A percentile compares a stretch with the other conserved stretches of the same genome.
phyloP scores from a whole-genome alignment of 2,888 invertebrate genomes.

The Caenorhabditis parvicauda region DNA sequence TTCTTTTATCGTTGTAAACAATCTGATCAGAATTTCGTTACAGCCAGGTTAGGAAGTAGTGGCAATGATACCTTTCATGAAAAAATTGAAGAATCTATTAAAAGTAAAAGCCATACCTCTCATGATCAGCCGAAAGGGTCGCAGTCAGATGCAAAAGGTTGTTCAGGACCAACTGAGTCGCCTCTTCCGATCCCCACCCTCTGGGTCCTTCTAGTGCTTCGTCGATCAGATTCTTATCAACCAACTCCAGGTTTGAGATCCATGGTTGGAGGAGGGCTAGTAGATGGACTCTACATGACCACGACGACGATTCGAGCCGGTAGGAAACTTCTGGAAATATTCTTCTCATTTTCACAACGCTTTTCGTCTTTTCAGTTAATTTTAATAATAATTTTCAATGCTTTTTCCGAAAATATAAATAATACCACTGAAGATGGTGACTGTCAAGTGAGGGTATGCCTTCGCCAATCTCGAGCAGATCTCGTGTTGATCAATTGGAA shows the following conservation, averaged over 20 bases:
- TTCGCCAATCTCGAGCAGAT: conserved; percentile 88
- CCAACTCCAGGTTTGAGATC: conserved; percentile 96
- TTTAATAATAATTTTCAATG: too few species aligned
- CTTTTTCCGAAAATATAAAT: conserved; percentile 50
- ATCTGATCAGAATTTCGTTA: too few species aligned
- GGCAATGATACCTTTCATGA: too few species aligned
- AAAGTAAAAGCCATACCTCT: too few species aligned
- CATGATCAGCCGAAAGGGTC: conserved; percentile 90
- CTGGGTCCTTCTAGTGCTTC: conserved; percentile 57
- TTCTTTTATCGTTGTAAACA: too few species aligned
- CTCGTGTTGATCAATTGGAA: conserved; percentile 77
- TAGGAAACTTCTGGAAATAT: conserved; percentile 98
- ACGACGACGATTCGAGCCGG: conserved; percentile 89
- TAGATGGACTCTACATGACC: conserved; percentile 84
- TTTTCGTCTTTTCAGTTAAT: too few species aligned
- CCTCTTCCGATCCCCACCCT: conserved; percentile 95
- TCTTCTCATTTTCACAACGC: too few species aligned
- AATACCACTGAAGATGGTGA: conserved; percentile 99
- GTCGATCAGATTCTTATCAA: conserved; percentile 70
- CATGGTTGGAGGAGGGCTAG: conserved; percentile 91
- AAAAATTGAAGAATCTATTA: too few species aligned
- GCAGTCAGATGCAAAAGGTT: conserved; percentile 92
- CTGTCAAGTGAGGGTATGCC: conserved; percentile 92
- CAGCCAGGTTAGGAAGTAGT: too few species aligned
- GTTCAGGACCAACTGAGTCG: conserved; percentile 99